Evolutionary conservation across 2,113 vertebrate genomes (phyloP).

Genomic region (Petrocephalus microphthalmus): DNA sequence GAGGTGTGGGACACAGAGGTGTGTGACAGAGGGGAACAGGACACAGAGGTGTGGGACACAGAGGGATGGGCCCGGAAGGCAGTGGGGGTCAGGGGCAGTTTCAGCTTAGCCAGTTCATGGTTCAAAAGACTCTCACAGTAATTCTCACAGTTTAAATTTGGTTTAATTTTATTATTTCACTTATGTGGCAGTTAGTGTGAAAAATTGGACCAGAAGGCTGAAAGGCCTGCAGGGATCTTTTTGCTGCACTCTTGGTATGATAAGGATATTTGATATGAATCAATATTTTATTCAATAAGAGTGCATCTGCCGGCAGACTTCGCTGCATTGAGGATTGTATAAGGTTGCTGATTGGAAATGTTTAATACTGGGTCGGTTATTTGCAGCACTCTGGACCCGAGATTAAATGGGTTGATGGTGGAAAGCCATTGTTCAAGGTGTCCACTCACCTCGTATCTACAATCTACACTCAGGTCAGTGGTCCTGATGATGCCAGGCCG

Average conservation of each 20-base stretch:
- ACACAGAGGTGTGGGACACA: too few relatives aligned
- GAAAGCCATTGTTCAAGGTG: conserved; percentile 82
- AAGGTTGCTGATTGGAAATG: background rate
- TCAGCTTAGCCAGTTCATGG: too few relatives aligned
- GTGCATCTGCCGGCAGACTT: background rate
- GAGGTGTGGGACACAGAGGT: too few relatives aligned
- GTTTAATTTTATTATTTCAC: background rate
- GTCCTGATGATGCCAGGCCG: background rate
- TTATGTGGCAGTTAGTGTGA: background rate
- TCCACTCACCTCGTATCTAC: conserved; percentile 92
- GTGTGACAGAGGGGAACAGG: too few relatives aligned
- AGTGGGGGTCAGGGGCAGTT: too few relatives aligned
- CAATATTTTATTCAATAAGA: background rate
- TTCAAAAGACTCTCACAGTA: too few relatives aligned
- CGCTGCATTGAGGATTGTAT: background rate
- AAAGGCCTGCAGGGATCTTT: background rate
- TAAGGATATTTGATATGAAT: background rate
- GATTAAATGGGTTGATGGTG: conserved; percentile 96
- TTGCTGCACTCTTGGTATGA: background rate
- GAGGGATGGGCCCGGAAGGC: too few relatives aligned
- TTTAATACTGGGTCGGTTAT: conserved; percentile 19
- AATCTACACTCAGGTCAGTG: conserved; percentile 86
- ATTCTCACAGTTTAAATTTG: background rate
- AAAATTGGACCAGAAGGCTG: background rate
- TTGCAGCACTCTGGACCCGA: conserved; percentile 83